Evolutionary conservation across 2,888 invertebrate genomes (phyloP).

Genomic region (Cantharis nigra): DNA sequence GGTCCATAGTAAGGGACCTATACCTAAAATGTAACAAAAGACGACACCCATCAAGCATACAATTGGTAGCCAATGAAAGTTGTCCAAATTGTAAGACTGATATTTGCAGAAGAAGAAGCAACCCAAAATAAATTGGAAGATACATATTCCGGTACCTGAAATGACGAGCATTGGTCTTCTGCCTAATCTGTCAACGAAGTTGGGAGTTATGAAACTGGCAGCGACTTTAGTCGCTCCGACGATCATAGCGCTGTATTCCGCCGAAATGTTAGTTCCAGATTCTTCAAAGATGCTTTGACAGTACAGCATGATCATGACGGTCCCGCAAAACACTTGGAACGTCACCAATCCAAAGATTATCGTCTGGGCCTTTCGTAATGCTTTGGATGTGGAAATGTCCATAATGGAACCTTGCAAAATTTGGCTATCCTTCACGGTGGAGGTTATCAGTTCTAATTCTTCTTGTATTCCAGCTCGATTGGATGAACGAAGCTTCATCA

Average conservation of each 20-base stretch:
- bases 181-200: constrained; percentile 77
- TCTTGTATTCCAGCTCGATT: constrained; percentile 64
- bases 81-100: constrained; percentile 57
- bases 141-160: constrained; percentile 67
- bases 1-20: constrained; percentile 81
- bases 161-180: constrained; percentile 70
- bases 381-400: constrained; percentile 60
- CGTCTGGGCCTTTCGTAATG: constrained; percentile 63
- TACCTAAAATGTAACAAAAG: constrained; percentile 69
- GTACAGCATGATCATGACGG: constrained; percentile 81
- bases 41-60: constrained; percentile 72
- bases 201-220: constrained; percentile 71
- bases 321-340: constrained; percentile 83
- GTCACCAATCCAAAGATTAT: constrained; percentile 41
- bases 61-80: constrained; percentile 70
- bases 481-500: constrained; percentile 71
- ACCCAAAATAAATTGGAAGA: constrained; percentile 62
- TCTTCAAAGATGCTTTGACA: constrained; percentile 71
- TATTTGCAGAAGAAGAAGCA: constrained; percentile 67
- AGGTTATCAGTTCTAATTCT: constrained; percentile 67
- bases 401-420: constrained; percentile 51
- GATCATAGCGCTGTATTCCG: constrained; percentile 71
- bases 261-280: constrained; percentile 64
- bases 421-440: constrained; percentile 49
- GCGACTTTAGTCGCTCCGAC: constrained; percentile 73